phyloP scores from a whole-genome alignment of 2,797 vertebrate species.

The Mormyrops boulengeri region DNA sequence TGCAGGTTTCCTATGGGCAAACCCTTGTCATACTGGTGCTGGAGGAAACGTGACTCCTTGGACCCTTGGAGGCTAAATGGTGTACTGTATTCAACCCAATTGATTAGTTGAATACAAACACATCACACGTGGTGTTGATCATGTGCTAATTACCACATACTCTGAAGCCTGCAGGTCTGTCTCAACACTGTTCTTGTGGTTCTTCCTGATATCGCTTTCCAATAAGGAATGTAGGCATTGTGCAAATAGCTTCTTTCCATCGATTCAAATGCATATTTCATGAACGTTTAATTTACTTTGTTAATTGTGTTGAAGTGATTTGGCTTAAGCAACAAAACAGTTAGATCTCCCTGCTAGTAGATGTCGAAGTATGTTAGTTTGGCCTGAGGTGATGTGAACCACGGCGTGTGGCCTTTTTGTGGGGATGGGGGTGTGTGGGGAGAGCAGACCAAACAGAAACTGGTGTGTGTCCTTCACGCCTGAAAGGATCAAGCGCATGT shows the following conservation, averaged over 20 bases:
- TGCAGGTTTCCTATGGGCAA: background rate
- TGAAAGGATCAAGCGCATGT: constrained; percentile 56
- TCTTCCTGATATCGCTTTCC: background rate
- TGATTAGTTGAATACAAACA: background rate
- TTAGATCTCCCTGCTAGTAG: background rate
- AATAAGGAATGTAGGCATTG: background rate
- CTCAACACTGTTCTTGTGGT: background rate
- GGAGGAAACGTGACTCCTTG: background rate
- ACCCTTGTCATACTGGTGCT: background rate
- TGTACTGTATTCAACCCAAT: background rate
- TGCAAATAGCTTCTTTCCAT: background rate
- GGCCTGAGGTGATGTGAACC: background rate
- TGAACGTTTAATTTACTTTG: background rate
- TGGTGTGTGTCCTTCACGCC: constrained; percentile 73
- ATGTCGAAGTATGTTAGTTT: background rate
- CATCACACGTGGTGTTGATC: background rate
- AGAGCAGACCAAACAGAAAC: constrained; percentile 56
- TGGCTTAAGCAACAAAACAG: background rate
- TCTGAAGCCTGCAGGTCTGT: background rate
- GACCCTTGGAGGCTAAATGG: background rate
- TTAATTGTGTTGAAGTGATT: background rate
- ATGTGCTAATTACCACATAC: background rate
- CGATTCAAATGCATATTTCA: background rate
- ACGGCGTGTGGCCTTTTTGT: constrained; percentile 11
- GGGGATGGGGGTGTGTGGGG: constrained; percentile 70